Evolutionary conservation across 2,113 vertebrate genomes (phyloP).

Genomic region (Theristicus caerulescens): DNA sequence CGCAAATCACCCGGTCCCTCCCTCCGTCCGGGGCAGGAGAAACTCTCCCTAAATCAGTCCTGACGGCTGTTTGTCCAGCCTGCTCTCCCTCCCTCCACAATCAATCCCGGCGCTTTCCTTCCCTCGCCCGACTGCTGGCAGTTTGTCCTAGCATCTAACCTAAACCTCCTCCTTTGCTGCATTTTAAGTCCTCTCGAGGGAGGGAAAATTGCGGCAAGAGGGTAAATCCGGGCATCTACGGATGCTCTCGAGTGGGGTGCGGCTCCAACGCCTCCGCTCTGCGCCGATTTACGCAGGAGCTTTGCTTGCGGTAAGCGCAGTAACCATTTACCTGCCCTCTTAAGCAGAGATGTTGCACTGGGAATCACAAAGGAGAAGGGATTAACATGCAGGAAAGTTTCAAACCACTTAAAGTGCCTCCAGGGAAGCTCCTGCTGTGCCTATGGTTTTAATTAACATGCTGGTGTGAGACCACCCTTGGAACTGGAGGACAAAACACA

Average conservation of each 20-base stretch:
- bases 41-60: background rate
- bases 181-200: background rate
- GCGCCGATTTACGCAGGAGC: background rate
- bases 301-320: background rate
- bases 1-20: background rate
- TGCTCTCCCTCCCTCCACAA: background rate
- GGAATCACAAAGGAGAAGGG: background rate
- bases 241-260: background rate
- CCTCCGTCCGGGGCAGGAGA: background rate
- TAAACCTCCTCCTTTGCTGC: background rate
- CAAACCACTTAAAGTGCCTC: constrained; percentile 15
- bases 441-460: constrained; percentile 46
- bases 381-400: constrained; percentile 39
- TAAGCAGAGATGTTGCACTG: background rate
- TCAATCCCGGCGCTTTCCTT: background rate
- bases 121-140: background rate
- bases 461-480: constrained; percentile 10
- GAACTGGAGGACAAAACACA: background rate
- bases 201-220: background rate
- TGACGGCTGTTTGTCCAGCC: background rate
- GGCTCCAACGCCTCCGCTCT: background rate
- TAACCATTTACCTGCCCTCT: background rate
- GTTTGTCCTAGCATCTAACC: background rate
- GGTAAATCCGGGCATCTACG: background rate
- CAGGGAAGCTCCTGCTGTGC: background rate